Conservation (phyloP, 1,140 invertebrate genomes). For the Tetramorium simillimum region DNA sequence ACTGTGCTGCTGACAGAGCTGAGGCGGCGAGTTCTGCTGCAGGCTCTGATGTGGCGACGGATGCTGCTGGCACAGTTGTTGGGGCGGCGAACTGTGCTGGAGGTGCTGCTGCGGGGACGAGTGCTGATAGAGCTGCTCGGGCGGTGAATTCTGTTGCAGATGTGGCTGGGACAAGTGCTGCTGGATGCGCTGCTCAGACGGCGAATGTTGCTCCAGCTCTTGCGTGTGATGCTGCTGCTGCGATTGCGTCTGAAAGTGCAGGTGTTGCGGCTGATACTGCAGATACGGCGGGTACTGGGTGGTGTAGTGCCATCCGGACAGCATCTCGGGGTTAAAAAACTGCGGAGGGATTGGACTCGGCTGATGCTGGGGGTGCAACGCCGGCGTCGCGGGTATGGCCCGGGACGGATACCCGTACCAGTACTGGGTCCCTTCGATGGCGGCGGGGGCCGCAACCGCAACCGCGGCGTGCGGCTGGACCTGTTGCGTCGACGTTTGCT, state of each 20-base stretch:
- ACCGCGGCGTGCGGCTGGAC: slow-evolving; percentile 47
- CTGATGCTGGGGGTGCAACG: slow-evolving; percentile 70
- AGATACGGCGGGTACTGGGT: slow-evolving; percentile 80
- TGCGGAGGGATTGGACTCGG: slow-evolving; percentile 64
- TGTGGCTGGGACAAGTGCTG: slow-evolving; percentile 63
- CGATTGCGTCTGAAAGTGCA: slow-evolving; percentile 67
- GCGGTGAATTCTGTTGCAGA: slow-evolving; percentile 27
- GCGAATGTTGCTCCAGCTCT: background rate
- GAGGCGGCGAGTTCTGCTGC: slow-evolving; percentile 89
- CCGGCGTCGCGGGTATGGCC: slow-evolving; percentile 33
- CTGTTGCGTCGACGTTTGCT: slow-evolving; percentile 53
- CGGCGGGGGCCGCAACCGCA: background rate
- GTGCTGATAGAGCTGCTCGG: slow-evolving; percentile 45
- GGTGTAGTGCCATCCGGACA: slow-evolving; percentile 67
- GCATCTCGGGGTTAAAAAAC: slow-evolving; percentile 70
- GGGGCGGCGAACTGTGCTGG: slow-evolving; percentile 1
- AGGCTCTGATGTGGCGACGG: slow-evolving; percentile 87
- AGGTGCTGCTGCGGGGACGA: slow-evolving; percentile 2
- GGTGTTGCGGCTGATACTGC: slow-evolving; percentile 75
- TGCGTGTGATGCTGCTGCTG: slow-evolving; percentile 45
- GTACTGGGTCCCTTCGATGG: slow-evolving; percentile 58
- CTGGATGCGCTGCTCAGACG: background rate
- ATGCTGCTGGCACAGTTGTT: slow-evolving; percentile 35
- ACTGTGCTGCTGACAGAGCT: slow-evolving; percentile 75
- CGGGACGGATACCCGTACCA: slow-evolving; percentile 69